phyloP scores from a whole-genome alignment of 2,797 vertebrate species.

The Odontamblyopus rebecca region DNA sequence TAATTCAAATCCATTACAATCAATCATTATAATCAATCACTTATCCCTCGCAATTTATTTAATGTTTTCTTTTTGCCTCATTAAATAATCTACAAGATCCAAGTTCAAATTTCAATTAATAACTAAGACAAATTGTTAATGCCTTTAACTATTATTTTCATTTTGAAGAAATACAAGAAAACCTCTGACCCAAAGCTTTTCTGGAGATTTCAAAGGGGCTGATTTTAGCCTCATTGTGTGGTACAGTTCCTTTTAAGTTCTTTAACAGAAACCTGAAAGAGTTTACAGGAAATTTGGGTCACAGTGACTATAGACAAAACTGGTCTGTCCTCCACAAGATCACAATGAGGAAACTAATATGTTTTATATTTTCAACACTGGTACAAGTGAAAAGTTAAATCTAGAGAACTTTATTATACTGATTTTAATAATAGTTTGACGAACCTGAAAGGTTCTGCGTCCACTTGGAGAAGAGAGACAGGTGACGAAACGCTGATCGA shows the following conservation, averaged over 20 bases:
- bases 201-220: constrained; percentile 13
- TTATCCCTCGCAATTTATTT: neutral
- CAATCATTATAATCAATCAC: neutral
- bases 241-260: constrained; percentile 35
- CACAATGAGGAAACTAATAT: neutral
- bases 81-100: neutral
- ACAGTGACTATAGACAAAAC: constrained; percentile 44
- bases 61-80: neutral
- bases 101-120: neutral
- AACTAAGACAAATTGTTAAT: neutral
- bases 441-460: constrained; percentile 86
- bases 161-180: neutral
- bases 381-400: neutral
- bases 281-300: constrained; percentile 66
- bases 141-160: neutral
- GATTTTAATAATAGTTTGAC: neutral
- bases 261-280: constrained; percentile 38
- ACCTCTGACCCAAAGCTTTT: neutral
- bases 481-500: constrained; percentile 86
- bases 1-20: neutral
- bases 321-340: constrained; percentile 13
- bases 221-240: constrained; percentile 54
- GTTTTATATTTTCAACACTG: neutral
- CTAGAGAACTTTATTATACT: too few species aligned
- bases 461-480: constrained; percentile 86